A percentile compares a stretch with the other conserved stretches of the same genome.
These are phyloP conservation scores for Parnassius smintheus DNA, from an alignment of 2,888 invertebrate species.

Conservation along the genomic window DNA sequence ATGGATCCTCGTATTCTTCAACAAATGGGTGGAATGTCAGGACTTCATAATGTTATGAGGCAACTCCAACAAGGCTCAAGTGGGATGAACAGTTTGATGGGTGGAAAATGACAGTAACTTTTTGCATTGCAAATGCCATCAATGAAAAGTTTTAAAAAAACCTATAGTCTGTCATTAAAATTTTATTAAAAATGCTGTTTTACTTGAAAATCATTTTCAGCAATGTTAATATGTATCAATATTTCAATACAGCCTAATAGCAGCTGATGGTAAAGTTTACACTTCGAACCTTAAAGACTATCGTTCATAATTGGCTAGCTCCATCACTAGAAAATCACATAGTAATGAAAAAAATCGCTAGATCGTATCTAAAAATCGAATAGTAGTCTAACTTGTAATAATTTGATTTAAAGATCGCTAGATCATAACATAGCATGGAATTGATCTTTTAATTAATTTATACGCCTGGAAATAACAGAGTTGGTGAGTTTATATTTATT, in stretches of 20 bases:
- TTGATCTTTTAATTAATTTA: too few species aligned
- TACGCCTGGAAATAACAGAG: too few species aligned
- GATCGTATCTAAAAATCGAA: too few species aligned
- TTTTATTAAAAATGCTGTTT: constrained; percentile 14
- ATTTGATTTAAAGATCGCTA: too few species aligned
- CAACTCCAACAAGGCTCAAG: constrained; percentile 88
- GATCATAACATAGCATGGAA: too few species aligned
- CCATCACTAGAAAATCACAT: too few species aligned
- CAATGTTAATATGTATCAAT: not conserved
- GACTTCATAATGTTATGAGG: constrained; percentile 98
- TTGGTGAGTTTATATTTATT: too few species aligned
- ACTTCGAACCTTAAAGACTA: not conserved
- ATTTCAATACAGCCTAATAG: not conserved
- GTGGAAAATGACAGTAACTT: constrained; percentile 74
- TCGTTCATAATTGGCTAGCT: too few species aligned
- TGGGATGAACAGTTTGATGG: constrained; percentile 83
- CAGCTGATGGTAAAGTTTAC: not conserved
- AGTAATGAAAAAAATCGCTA: too few species aligned
- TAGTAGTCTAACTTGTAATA: too few species aligned
- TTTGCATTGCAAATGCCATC: constrained; percentile 32
- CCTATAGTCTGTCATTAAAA: constrained; percentile 21
- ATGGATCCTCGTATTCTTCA: constrained; percentile 99
- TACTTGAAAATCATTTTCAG: constrained; percentile 12
- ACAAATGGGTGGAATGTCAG: constrained; percentile 98
- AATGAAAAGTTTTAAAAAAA: constrained; percentile 16